A percentile compares a stretch with the other conserved stretches of the same genome.
Evolutionary conservation across 2,888 invertebrate genomes (phyloP).

Genomic region (Cephalotes varians): DNA sequence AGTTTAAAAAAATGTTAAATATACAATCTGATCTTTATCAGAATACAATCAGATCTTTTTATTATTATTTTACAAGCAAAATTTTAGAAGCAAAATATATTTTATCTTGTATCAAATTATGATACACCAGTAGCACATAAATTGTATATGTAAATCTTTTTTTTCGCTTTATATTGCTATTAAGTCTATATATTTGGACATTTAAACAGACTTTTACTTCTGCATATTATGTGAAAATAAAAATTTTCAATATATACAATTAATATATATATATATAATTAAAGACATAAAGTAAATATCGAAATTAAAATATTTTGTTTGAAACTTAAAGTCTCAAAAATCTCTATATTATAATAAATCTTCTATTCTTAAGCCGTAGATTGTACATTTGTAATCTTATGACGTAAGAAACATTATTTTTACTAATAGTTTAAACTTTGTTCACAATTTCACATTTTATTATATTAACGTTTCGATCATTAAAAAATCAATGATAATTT

Average conservation of each 20-base stretch:
- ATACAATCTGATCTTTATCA: not conserved
- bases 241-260: too few species aligned
- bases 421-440: not conserved
- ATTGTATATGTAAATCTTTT: not conserved
- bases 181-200: not conserved
- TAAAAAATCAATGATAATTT: not conserved
- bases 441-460: too few species aligned
- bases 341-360: too few species aligned
- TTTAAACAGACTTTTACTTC: not conserved
- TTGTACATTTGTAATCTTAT: not conserved
- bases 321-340: too few species aligned
- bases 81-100: not conserved
- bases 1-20: not conserved
- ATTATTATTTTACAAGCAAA: constrained; percentile 1
- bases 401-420: not conserved
- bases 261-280: too few species aligned
- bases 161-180: not conserved
- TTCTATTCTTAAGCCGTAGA: not conserved
- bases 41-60: not conserved
- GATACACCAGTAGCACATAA: not conserved
- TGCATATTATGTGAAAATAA: not conserved
- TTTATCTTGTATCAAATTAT: not conserved
- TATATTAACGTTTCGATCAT: not conserved
- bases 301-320: too few species aligned
- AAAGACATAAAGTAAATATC: too few species aligned